A percentile compares a stretch with the other conserved stretches of the same genome.
Conservation (phyloP, 2,888 invertebrate genomes). For the Gibbula magus region DNA sequence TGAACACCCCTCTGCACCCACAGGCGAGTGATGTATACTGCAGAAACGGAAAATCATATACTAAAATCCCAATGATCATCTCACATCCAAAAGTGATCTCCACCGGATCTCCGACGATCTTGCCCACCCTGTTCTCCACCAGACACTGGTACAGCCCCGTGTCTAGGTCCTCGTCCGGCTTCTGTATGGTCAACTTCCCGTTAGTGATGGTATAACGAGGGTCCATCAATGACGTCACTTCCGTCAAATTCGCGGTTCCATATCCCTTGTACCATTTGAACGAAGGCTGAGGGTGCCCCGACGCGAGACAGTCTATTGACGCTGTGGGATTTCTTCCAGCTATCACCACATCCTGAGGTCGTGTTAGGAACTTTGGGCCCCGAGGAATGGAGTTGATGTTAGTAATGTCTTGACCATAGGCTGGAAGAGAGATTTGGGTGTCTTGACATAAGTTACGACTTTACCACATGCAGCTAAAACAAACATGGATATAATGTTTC, state of each 20-base stretch:
- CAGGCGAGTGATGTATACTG: no score
- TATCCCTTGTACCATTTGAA: conserved; percentile 88
- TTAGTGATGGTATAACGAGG: conserved; percentile 87
- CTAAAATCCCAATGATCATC: conserved; percentile 47
- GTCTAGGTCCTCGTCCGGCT: conserved; percentile 81
- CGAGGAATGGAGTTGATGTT: conserved; percentile 88
- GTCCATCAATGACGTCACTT: conserved; percentile 37
- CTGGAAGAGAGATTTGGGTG: conserved; percentile 33
- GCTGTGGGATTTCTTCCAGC: conserved; percentile 38
- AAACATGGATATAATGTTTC: no score
- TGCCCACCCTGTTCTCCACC: conserved; percentile 91
- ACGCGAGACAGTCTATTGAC: conserved; percentile 74
- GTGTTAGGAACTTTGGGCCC: conserved; percentile 89
- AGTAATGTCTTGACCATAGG: conserved; percentile 70
- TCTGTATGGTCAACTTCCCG: conserved; percentile 90
- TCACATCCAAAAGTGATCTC: conserved; percentile 88
- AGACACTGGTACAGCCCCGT: conserved; percentile 93
- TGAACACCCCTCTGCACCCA: no score
- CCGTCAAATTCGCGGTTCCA: conserved; percentile 30
- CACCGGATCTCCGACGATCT: conserved; percentile 90
- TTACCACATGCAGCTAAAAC: no score
- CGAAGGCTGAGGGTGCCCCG: conserved; percentile 89
- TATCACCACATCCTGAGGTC: conserved; percentile 73
- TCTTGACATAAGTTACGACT: no score
- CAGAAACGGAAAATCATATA: neutral